Percentiles rank a stretch among this genome's conserved stretches.
Conservation (phyloP, 2,797 vertebrate genomes). For the Poecilia wingei region DNA sequence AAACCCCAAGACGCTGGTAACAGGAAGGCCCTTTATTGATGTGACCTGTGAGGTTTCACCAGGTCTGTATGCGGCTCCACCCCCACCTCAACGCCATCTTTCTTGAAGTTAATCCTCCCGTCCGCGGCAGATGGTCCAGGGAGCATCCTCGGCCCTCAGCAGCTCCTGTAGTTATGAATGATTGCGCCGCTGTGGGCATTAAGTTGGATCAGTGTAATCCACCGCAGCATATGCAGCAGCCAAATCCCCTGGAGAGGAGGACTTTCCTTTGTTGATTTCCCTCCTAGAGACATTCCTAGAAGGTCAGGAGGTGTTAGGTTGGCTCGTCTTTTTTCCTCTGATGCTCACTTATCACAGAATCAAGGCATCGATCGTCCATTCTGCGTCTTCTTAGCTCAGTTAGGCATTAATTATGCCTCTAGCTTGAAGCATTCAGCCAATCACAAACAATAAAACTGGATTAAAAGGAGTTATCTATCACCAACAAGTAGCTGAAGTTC, state of each 20-base stretch:
- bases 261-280: slow-evolving; percentile 31
- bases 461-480: no score
- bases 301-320: not conserved
- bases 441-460: not conserved
- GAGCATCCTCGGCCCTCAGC: slow-evolving; percentile 55
- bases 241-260: slow-evolving; percentile 62
- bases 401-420: not conserved
- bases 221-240: slow-evolving; percentile 82
- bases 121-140: slow-evolving; percentile 80
- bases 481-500: no score
- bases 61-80: slow-evolving; percentile 5
- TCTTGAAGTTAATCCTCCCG: slow-evolving; percentile 83
- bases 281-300: slow-evolving; percentile 1
- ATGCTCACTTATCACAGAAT: not conserved
- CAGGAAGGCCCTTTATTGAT: not conserved
- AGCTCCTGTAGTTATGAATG: slow-evolving; percentile 84
- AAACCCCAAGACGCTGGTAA: not conserved
- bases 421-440: not conserved
- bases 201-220: slow-evolving; percentile 87
- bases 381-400: not conserved
- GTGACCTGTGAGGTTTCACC: not conserved
- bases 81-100: slow-evolving; percentile 65
- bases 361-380: not conserved
- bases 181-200: slow-evolving; percentile 81
- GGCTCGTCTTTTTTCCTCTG: not conserved